These are phyloP conservation scores for Enoplosus armatus DNA, from an alignment of 2,797 vertebrate genomes.

Conservation along the genomic window DNA sequence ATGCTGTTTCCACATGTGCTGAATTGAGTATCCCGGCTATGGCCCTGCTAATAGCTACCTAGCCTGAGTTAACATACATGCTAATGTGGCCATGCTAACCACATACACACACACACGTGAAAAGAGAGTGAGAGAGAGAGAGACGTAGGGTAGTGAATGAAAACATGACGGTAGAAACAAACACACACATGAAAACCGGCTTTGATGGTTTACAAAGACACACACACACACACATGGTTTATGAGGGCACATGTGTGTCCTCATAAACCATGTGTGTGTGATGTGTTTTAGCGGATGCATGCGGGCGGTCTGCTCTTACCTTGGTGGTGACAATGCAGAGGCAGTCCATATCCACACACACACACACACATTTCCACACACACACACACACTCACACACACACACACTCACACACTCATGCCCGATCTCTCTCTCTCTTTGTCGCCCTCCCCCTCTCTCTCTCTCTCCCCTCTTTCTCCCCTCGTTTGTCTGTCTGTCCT, in stretches of 20 bases:
- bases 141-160: slow-evolving; percentile 14
- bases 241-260: slow-evolving; percentile 20
- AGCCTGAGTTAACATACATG: slow-evolving; percentile 39
- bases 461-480: slow-evolving; percentile 41
- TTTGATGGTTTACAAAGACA: slow-evolving; percentile 25
- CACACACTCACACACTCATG: slow-evolving; percentile 65
- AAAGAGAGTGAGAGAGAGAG: background rate
- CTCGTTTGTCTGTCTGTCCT: slow-evolving; percentile 53
- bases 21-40: background rate
- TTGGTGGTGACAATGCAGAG: slow-evolving; percentile 83
- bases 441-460: slow-evolving; percentile 10
- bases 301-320: slow-evolving; percentile 70
- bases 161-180: slow-evolving; percentile 38
- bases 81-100: slow-evolving; percentile 38
- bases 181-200: slow-evolving; percentile 12
- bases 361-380: slow-evolving; percentile 57
- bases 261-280: slow-evolving; percentile 19
- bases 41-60: slow-evolving; percentile 38
- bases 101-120: slow-evolving; percentile 5
- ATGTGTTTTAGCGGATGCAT: slow-evolving; percentile 43
- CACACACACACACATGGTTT: background rate
- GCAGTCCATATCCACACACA: slow-evolving; percentile 79
- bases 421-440: slow-evolving; percentile 34
- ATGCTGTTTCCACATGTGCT: slow-evolving; percentile 1
- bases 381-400: slow-evolving; percentile 67